Base-by-base conservation (phyloP, 2,888 invertebrate genomes). In the Amitus sp. region DNA sequence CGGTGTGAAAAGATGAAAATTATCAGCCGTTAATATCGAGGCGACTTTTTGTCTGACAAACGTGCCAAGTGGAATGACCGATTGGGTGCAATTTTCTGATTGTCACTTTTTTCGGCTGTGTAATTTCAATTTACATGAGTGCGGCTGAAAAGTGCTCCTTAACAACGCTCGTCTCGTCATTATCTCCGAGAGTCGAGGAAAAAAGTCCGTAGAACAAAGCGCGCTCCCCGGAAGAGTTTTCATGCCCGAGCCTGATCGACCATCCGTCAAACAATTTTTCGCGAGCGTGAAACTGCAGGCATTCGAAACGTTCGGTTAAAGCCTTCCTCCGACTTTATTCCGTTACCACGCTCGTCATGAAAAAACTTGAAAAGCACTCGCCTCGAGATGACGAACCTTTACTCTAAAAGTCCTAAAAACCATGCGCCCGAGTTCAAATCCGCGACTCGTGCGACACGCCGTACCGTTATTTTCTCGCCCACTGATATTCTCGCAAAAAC, bases 361-460 rank as follows among this genome's bases (percentile, higher is more conserved):
- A 59, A 56, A 49, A 42, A 47, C 53, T 60, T 56, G 62, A 71
- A 69, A 70, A 69, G n/a, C n/a, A n/a, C n/a, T n/a, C n/a, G n/a
- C n/a, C n/a, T n/a, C 27, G 62, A 62, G 51, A 55, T 58, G 55
- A 58, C 46, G 50, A 58, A 66, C 69, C 68, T 70, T 37, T 23
- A 64, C 66, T n/a, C 58, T 60, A 61, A 62, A 62, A 57, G 46
- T 56, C 48, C 62, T 51, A 72, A 74, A 70, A 72, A 69, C 56
- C 56, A 56, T 60, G 67, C 67, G 69, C 62, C 63, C 69, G 69
- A 71, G 68, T 73, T 70, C 71, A 73, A 73, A 75, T 73, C 70
- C 62, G 67, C 62, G 70, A 69, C 71, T 75, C 75, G 75, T 75
- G 75, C 75, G 71, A 71, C 61, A 54, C 70, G 50, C 47, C 52